Evolutionary conservation across 2,113 vertebrate genomes (phyloP).

Genomic region (Scatophagus argus): DNA sequence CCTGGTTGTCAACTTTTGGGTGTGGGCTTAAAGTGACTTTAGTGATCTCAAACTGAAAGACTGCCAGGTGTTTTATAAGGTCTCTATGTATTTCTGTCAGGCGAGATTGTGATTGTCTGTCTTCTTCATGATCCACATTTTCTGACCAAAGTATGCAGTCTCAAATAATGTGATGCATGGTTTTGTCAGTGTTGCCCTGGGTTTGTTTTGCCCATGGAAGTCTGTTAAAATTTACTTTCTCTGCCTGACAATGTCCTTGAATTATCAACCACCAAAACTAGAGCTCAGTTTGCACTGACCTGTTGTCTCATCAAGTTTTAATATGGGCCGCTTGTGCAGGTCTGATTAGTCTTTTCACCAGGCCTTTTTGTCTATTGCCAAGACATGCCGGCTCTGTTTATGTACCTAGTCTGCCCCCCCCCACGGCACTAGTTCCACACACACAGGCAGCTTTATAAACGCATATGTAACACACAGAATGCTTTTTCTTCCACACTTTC

Average conservation of each 20-base stretch:
- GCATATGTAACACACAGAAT: constrained; percentile 32
- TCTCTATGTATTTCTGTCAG: background rate
- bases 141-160: background rate
- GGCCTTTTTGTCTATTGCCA: constrained; percentile 59
- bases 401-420: constrained; percentile 23
- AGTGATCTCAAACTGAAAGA: constrained; percentile 17
- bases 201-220: background rate
- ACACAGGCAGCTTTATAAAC: constrained; percentile 45
- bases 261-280: constrained; percentile 30
- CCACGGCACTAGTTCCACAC: constrained; percentile 32
- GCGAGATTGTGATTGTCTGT: background rate
- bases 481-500: constrained; percentile 49
- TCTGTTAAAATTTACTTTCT: constrained; percentile 52
- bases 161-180: background rate
- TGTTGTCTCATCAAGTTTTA: constrained; percentile 83
- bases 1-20: constrained; percentile 52
- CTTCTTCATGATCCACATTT: background rate
- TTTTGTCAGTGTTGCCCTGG: background rate
- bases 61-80: background rate
- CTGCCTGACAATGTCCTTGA: constrained; percentile 24
- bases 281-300: constrained; percentile 63
- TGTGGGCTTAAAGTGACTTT: constrained; percentile 31
- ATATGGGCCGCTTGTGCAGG: constrained; percentile 72
- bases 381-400: constrained; percentile 56
- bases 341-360: constrained; percentile 78